These are phyloP conservation scores for Balaenoptera acutorostrata DNA, from an alignment of 2,113 vertebrate species.

Conservation along the genomic window DNA sequence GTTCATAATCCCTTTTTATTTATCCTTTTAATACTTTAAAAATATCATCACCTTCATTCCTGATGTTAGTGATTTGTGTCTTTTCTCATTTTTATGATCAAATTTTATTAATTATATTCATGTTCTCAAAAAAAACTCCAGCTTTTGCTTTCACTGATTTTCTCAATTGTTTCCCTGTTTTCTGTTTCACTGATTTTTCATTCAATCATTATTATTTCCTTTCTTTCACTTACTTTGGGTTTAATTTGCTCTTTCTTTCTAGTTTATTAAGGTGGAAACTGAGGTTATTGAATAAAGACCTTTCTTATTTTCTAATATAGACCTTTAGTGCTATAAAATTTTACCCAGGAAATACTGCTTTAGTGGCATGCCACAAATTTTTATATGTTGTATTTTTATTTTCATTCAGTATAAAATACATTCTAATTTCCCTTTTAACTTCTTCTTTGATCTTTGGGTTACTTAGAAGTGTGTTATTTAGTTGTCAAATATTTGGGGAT, in stretches of 20 bases:
- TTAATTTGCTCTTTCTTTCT: not conserved
- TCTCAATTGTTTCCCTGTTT: not conserved
- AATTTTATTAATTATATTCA: not conserved
- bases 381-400: not conserved
- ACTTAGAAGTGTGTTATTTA: not conserved
- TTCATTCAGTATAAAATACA: not conserved
- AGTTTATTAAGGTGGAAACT: not conserved
- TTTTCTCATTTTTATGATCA: not conserved
- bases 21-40: not conserved
- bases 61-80: not conserved
- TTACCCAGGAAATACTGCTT: not conserved
- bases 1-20: not conserved
- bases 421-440: not conserved
- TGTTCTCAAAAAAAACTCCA: not conserved
- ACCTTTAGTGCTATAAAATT: not conserved
- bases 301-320: not conserved
- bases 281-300: not conserved
- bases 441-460: not conserved
- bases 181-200: not conserved
- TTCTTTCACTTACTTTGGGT: not conserved
- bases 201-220: not conserved
- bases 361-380: not conserved
- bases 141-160: not conserved
- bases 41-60: not conserved
- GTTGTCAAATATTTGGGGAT: not conserved